These are phyloP conservation scores for Aurelia aurita DNA, from an alignment of 30 jellyfish, hydroid and myxozoan species.

Conservation along the genomic window DNA sequence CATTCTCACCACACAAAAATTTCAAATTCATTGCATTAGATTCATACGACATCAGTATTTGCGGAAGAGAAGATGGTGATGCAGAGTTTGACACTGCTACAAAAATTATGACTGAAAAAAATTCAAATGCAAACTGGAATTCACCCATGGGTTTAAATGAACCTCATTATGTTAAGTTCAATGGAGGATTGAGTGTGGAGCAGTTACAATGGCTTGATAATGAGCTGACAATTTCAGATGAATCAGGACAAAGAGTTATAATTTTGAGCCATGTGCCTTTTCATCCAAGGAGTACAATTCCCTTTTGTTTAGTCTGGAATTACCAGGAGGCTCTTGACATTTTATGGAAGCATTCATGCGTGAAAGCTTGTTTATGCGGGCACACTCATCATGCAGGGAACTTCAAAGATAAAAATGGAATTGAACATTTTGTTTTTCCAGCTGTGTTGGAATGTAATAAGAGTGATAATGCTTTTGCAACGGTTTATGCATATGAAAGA, in stretches of 20 bases:
- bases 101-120: slow-evolving; percentile 43
- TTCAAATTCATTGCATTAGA: slow-evolving; percentile 80
- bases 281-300: slow-evolving; percentile 76
- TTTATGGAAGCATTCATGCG: slow-evolving; percentile 69
- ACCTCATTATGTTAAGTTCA: slow-evolving; percentile 78
- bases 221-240: slow-evolving; percentile 68
- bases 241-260: slow-evolving; percentile 60
- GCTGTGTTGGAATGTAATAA: slow-evolving; percentile 85
- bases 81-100: slow-evolving; percentile 55
- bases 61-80: slow-evolving; percentile 59
- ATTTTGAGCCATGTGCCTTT: slow-evolving; percentile 84
- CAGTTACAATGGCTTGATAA: slow-evolving; percentile 85
- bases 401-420: slow-evolving; percentile 63
- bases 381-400: slow-evolving; percentile 86
- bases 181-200: slow-evolving; percentile 81
- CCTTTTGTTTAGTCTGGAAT: slow-evolving; percentile 77
- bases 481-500: slow-evolving; percentile 66
- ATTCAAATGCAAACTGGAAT: slow-evolving; percentile 63
- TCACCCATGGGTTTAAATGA: slow-evolving; percentile 63
- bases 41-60: slow-evolving; percentile 84
- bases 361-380: slow-evolving; percentile 88
- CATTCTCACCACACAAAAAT: slow-evolving; percentile 72
- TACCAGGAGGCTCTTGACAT: slow-evolving; percentile 77
- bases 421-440: slow-evolving; percentile 75
- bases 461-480: slow-evolving; percentile 85